Evolutionary conservation across 2,113 vertebrate genomes (phyloP).

Genomic region (Macrotus californicus): DNA sequence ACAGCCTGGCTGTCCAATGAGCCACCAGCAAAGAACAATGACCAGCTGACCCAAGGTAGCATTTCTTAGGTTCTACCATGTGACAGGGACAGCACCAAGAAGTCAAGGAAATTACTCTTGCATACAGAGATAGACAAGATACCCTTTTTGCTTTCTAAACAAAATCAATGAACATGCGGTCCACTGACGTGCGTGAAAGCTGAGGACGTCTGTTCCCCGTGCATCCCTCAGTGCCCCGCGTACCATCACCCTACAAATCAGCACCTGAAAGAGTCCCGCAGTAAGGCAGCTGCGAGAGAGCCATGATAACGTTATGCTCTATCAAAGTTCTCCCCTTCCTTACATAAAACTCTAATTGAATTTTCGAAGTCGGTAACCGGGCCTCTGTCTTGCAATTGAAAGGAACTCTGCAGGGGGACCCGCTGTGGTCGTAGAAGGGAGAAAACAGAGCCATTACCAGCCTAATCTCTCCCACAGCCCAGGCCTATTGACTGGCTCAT

Average conservation of each 20-base stretch:
- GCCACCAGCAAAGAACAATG: background rate
- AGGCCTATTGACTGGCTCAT: conserved; percentile 59
- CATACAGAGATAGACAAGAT: background rate
- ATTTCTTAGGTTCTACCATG: background rate
- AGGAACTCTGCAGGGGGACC: conserved; percentile 41
- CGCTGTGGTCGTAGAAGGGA: conserved; percentile 46
- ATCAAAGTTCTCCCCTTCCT: background rate
- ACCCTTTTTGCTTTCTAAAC: background rate
- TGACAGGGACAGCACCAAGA: background rate
- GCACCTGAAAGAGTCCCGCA: background rate
- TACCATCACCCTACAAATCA: background rate
- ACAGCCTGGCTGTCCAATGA: background rate
- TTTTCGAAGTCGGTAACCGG: background rate
- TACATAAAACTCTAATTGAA: conserved; percentile 60
- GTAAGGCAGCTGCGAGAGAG: background rate
- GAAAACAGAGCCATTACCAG: conserved; percentile 41
- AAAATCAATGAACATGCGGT: background rate
- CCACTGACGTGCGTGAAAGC: background rate
- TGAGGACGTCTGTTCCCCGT: background rate
- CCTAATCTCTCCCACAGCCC: conserved; percentile 53
- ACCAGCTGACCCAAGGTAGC: background rate
- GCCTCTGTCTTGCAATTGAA: conserved; percentile 53
- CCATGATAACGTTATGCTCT: fast-evolving
- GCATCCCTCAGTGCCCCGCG: background rate
- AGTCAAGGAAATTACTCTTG: background rate